Conservation (phyloP, 2,797 vertebrate species). For the Gadopsis marmoratus region DNA sequence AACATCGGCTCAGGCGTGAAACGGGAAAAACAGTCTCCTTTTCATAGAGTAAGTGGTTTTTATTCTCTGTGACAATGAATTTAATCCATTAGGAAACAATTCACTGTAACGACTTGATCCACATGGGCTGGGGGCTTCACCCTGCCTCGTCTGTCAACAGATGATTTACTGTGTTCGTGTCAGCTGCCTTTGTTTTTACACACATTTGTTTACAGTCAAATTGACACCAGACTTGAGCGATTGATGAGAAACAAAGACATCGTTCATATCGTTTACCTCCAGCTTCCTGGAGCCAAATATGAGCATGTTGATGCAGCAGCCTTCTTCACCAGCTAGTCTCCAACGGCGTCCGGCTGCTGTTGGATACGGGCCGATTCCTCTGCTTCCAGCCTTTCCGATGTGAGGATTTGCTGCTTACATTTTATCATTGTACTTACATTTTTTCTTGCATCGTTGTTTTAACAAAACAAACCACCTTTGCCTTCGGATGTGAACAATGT, state of each 20-base stretch:
- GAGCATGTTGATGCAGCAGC: neutral
- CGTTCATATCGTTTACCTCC: neutral
- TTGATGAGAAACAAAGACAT: neutral
- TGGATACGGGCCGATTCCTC: neutral
- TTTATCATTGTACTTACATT: neutral
- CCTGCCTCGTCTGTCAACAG: neutral
- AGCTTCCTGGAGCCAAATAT: neutral
- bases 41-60: no score
- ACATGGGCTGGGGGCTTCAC: no score
- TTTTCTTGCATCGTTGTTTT: neutral
- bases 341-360: no score
- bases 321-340: no score
- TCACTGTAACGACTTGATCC: no score
- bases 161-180: slow-evolving; percentile 12
- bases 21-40: no score
- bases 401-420: neutral
- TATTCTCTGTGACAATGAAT: no score
- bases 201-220: neutral
- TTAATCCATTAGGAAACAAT: no score
- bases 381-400: neutral
- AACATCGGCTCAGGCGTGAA: no score
- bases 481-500: no score
- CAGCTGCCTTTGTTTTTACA: neutral
- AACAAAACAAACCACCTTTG: neutral
- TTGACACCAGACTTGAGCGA: neutral